These are phyloP conservation scores for Drosophila mercatorum DNA, from an alignment of 2,888 invertebrate genomes.

Conservation along the genomic window DNA sequence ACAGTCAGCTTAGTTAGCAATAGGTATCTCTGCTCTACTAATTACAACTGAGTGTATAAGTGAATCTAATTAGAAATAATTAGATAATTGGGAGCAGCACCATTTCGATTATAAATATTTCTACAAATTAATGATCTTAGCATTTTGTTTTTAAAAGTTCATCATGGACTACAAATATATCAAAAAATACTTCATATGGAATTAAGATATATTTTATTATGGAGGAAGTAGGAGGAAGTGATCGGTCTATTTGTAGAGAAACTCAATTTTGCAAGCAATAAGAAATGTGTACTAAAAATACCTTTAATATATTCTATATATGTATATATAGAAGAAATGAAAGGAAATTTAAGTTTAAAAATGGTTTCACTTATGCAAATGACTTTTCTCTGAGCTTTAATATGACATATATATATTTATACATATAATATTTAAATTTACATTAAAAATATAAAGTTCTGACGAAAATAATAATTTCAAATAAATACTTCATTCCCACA, in stretches of 20 bases:
- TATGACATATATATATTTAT: no score
- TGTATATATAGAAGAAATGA: neutral
- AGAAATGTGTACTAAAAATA: neutral
- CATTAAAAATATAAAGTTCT: neutral
- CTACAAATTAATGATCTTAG: neutral
- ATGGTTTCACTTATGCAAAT: neutral
- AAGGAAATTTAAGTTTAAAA: neutral
- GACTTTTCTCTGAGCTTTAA: neutral
- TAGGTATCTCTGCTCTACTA: neutral
- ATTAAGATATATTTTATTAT: no score
- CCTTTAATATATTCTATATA: neutral
- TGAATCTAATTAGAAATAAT: neutral
- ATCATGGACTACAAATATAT: no score
- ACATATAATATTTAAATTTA: no score
- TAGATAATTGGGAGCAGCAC: neutral
- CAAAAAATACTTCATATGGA: no score
- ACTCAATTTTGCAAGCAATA: neutral
- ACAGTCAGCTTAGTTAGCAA: neutral
- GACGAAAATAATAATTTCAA: neutral
- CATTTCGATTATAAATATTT: neutral
- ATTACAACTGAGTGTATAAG: neutral
- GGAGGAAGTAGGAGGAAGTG: neutral
- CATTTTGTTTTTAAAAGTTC: no score
- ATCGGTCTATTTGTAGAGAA: neutral
- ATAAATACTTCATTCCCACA: neutral